phyloP scores from a whole-genome alignment of 2,113 vertebrate genomes.

The Osmerus eperlanus region DNA sequence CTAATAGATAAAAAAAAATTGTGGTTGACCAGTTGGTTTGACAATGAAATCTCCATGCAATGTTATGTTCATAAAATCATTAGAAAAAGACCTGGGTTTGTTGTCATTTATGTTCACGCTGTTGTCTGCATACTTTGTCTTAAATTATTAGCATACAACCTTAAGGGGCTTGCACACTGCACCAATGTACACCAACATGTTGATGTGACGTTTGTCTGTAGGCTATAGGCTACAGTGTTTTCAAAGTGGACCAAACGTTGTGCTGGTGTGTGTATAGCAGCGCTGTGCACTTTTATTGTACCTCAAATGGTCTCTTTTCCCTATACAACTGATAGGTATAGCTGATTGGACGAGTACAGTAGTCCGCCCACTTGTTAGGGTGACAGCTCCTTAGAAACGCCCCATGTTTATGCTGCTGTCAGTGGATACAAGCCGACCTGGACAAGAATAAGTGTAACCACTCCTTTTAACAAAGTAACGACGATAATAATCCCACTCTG shows the following conservation, averaged over 20 bases:
- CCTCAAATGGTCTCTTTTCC: background rate
- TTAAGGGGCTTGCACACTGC: too few relatives aligned
- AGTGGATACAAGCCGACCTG: conserved; percentile 54
- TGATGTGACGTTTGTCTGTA: too few relatives aligned
- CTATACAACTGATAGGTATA: background rate
- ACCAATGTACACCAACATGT: too few relatives aligned
- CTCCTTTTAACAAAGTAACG: conserved; percentile 18
- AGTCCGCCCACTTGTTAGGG: conserved; percentile 58
- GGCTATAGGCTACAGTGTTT: background rate
- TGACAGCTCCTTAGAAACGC: conserved; percentile 51
- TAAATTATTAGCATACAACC: too few relatives aligned
- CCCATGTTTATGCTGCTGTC: conserved; percentile 58
- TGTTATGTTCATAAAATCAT: conserved; percentile 48
- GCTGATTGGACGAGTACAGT: conserved; percentile 33
- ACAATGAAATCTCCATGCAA: conserved; percentile 34
- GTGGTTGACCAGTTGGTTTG: conserved; percentile 29
- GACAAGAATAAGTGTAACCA: conserved; percentile 33
- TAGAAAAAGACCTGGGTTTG: conserved; percentile 18
- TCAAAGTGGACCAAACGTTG: background rate
- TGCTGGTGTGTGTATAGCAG: too few relatives aligned
- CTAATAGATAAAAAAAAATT: background rate
- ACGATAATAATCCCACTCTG: background rate
- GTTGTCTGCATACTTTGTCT: background rate
- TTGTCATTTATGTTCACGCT: conserved; percentile 9
- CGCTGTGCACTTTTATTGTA: too few relatives aligned